Conservation (phyloP, 1,140 invertebrate genomes). For the Eurosta solidaginis region DNA sequence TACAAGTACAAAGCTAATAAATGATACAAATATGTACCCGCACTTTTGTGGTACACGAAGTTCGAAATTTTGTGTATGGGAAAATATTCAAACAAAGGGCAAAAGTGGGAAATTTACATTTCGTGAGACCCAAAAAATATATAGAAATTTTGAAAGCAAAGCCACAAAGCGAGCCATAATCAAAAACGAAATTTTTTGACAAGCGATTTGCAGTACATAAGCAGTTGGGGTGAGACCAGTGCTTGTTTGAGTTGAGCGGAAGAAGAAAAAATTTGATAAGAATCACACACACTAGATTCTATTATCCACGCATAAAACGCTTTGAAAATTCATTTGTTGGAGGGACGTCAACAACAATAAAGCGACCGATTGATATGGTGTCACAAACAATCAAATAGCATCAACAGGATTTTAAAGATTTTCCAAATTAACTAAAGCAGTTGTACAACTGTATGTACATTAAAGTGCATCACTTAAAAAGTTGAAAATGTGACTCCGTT, state of each 20-base stretch:
- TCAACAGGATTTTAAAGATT: neutral
- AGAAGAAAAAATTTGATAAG: neutral
- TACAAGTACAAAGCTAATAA: neutral
- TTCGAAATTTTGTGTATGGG: neutral
- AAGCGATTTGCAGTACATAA: neutral
- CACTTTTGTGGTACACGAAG: neutral
- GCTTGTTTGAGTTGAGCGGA: neutral
- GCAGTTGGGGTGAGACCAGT: neutral
- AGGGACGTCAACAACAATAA: neutral
- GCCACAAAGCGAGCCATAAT: neutral
- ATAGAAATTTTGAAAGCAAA: neutral
- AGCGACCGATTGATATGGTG: neutral
- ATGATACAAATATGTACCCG: neutral
- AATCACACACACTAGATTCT: neutral
- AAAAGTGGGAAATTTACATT: neutral
- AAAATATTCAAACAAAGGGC: neutral
- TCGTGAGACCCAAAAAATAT: neutral
- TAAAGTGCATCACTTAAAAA: neutral
- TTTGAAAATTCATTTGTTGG: neutral
- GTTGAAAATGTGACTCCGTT: no score
- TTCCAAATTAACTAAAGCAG: neutral
- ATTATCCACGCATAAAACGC: neutral
- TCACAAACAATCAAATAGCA: constrained; percentile 8
- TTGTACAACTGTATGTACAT: neutral
- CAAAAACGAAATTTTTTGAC: constrained; percentile 1